Conservation (phyloP, 2,113 vertebrate genomes). For the Pelusios castaneus region DNA sequence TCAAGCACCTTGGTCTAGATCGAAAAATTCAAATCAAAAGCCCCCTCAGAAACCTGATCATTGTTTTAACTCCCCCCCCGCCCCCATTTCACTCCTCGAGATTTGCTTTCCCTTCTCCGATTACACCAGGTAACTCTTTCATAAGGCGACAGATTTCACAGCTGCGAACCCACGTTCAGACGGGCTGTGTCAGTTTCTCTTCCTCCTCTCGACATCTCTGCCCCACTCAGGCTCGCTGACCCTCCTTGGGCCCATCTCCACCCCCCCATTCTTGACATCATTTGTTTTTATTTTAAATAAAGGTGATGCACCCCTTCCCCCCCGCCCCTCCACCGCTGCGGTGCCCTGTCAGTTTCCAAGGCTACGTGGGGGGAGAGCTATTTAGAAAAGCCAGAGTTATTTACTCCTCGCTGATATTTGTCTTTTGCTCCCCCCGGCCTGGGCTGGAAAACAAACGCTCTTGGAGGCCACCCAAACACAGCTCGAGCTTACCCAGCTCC, state of each 20-base stretch:
- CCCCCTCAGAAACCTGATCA: neutral
- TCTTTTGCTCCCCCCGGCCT: neutral
- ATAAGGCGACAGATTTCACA: too few relatives aligned
- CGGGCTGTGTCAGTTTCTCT: too few relatives aligned
- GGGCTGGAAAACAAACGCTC: too few relatives aligned
- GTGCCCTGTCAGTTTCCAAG: conserved; percentile 49
- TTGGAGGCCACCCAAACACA: too few relatives aligned
- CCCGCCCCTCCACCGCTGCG: neutral
- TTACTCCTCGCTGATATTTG: neutral
- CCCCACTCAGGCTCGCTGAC: too few relatives aligned
- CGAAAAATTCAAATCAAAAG: neutral
- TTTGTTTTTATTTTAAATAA: neutral
- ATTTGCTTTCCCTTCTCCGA: neutral
- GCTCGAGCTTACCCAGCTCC: too few relatives aligned
- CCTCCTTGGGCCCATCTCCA: neutral
- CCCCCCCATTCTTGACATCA: neutral
- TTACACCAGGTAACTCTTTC: too few relatives aligned
- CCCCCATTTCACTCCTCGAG: neutral
- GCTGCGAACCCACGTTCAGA: too few relatives aligned
- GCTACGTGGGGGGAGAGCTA: neutral
- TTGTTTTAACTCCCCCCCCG: neutral
- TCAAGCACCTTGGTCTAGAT: too few relatives aligned
- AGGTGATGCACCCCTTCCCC: neutral
- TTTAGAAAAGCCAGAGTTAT: neutral
- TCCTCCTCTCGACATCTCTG: too few relatives aligned